These are phyloP conservation scores for Micrastur ruficollis DNA, from an alignment of 2,797 vertebrate species.

Conservation along the genomic window DNA sequence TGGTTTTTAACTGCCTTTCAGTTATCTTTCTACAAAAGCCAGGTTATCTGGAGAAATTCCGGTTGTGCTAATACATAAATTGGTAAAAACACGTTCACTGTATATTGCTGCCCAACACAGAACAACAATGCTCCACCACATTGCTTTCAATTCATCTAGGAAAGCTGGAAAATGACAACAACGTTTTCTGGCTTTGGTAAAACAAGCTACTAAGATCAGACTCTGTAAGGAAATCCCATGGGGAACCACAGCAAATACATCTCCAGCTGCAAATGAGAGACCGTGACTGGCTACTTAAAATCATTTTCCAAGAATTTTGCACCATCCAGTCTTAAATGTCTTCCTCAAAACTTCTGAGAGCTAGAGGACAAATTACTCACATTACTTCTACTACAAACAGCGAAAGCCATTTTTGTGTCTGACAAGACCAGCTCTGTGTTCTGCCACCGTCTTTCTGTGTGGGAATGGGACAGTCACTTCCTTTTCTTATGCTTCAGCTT, in stretches of 20 bases:
- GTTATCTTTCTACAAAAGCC: background rate
- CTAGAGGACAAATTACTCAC: background rate
- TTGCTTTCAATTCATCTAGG: background rate
- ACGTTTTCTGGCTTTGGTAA: background rate
- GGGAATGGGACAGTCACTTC: background rate
- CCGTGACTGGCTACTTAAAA: background rate
- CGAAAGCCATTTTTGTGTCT: background rate
- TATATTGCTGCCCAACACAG: background rate
- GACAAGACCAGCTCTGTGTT: background rate
- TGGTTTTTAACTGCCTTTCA: background rate
- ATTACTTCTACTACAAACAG: background rate
- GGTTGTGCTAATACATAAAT: background rate
- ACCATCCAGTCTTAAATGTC: background rate
- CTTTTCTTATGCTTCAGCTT: background rate
- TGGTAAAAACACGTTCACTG: rapidly evolving
- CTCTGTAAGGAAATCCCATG: background rate
- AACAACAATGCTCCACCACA: background rate
- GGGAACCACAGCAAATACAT: background rate
- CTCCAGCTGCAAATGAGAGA: background rate
- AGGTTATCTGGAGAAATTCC: background rate
- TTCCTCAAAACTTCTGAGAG: background rate
- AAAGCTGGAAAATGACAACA: background rate
- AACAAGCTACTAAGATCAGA: background rate
- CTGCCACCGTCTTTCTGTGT: background rate
- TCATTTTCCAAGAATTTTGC: background rate